phyloP scores from a whole-genome alignment of 1,140 invertebrate species.

The Muscidifurax raptorellus region DNA sequence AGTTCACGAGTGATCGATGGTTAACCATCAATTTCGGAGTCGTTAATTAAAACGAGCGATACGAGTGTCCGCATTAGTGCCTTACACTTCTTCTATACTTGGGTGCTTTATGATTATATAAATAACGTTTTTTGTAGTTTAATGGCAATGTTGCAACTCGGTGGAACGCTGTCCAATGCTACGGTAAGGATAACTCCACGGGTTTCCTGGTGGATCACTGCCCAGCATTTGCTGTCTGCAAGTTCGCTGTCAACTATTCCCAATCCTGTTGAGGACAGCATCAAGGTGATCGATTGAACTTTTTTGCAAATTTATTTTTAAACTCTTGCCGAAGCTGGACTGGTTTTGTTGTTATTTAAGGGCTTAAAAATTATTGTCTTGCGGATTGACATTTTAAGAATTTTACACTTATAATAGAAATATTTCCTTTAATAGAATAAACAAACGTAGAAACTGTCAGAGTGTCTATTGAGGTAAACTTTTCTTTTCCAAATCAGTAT shows the following conservation, averaged over 20 bases:
- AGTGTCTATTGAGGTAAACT: too few relatives aligned
- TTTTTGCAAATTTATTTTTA: neutral
- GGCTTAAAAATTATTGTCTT: too few relatives aligned
- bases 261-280: neutral
- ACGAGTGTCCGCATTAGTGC: neutral
- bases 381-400: too few relatives aligned
- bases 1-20: neutral
- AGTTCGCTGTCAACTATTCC: conserved; percentile 46
- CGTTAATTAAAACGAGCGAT: neutral
- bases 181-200: conserved; percentile 49
- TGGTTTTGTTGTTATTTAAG: neutral
- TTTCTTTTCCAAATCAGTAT: too few relatives aligned
- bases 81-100: neutral
- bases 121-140: conserved; percentile 57
- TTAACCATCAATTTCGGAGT: neutral
- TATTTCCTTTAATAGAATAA: too few relatives aligned
- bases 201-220: conserved; percentile 50
- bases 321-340: neutral
- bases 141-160: conserved; percentile 60
- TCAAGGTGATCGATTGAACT: conserved; percentile 51
- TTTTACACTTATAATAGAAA: too few relatives aligned
- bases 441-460: too few relatives aligned
- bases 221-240: conserved; percentile 52
- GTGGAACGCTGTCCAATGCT: conserved; percentile 50
- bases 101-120: conserved; percentile 50